Evolutionary conservation across 2,797 vertebrate species (phyloP), one percentile per base, ranked within the genome.

Genomic region (Scyliorhinus canicula): DNA sequence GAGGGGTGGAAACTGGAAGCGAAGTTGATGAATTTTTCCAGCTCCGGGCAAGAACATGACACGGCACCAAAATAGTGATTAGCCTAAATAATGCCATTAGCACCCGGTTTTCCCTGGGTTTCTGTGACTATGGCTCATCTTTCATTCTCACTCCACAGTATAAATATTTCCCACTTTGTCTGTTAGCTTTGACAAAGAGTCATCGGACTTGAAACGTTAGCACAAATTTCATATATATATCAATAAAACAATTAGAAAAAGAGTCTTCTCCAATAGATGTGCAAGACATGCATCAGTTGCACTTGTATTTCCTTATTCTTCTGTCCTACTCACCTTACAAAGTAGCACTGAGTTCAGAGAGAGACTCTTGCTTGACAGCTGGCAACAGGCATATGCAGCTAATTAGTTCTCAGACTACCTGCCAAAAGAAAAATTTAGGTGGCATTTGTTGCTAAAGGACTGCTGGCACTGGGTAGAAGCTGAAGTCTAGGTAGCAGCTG

Each of bases 341-440:
- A 86, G 50, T 14, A 31, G 35, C 44, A 91, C 19, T 91, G n/a
- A 24, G 60, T 91, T 91, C 65, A 40, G n/a, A 31, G 55, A 26
- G 24, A 65, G n/a, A n/a, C 2, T n/a, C 88, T 65, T 74, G 67
- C 50, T 19, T 71, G 63, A 52, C 93, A 67, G 93, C 67, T 67
- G 93, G 67, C 93, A 93, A 69, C 65, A 93, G 44, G 65, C 65
- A 69, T 93, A 52, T 71, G 47, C 65, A 93, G 93, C 93, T 91
- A 91, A 91, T 91, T 91, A 65, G 88, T 44, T 91, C 69, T 74
- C 63, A 69, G 14, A 28, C 47, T 93, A 65, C 93, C 63, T 71
- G 93, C 93, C 63, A 93, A 93, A 93, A 71, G 40, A 71, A 93
- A 93, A 93, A 93, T 28, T 71, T 93, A 35, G 93, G 24, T 93